Base-by-base conservation (phyloP, 2,797 vertebrate genomes). In the Steatocranus sp. region DNA sequence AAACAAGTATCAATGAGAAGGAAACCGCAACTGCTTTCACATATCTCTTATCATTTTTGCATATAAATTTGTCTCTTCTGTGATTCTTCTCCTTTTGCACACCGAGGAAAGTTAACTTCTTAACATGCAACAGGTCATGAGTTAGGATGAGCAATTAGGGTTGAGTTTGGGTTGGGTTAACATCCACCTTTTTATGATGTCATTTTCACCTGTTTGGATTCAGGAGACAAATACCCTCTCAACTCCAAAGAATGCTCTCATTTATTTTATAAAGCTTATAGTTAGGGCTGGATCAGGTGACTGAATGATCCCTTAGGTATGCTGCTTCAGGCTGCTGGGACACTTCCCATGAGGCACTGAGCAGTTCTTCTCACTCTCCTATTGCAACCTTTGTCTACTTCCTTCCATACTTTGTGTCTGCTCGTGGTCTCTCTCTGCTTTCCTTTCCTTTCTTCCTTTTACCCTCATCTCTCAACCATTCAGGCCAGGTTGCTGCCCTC, bases 111-210 rank as follows among this genome's bases (percentile, higher is more conserved):
- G 41, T 46, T 70, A 46, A 46, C 38, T 41, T 43, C 63, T 15
- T 0, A 43, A 43, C 36, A 68, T 17, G 0, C 63, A 68, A 2
- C 14, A 43, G 20, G 36, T 68, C 63, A 68, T 25, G 34, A n/a
- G 11, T 66, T 41, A 9, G 1, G n/a, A 38, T 38, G 7, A 8
- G 20, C 63, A 43, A 23, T 68, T 41, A 68, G 0, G 5, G 8
- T 11, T 25, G 12, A 15, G 6, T 25, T 43, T 27, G 15, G 9
- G 38, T 46, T 25, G 8, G 14, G 23, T 70, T 46, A 43, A 46
- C 23, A 25, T 46, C 66, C 38, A 27, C 6, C 23, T 61, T 43
- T 43, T 46, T 70, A 43, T 25, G 0, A 43, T 68, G 36, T 38
- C 0, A 41, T 23, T 66, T 66, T 58, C 30, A 1, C 54, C 30